Conservation (phyloP, 2,888 invertebrate genomes). For the Caradrina kadenii region DNA sequence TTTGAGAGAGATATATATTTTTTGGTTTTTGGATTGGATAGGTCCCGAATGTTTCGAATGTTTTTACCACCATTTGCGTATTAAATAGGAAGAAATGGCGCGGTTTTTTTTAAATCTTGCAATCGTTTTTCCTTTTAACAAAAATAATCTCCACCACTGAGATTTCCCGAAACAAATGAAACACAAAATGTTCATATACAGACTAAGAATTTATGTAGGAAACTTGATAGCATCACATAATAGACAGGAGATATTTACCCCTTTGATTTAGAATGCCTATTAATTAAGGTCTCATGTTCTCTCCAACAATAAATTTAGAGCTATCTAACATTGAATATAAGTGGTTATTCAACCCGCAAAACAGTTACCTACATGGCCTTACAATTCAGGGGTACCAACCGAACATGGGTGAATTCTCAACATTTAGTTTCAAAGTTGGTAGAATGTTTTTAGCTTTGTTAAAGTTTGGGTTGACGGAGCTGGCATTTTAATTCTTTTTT, state of each 20-base stretch:
- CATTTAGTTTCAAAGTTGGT: conserved; percentile 38
- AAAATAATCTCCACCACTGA: too few relatives aligned
- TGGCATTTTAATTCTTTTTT: not conserved
- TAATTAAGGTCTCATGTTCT: conserved; percentile 60
- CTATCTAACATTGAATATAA: conserved; percentile 60
- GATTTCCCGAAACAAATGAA: not conserved
- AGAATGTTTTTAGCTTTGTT: conserved; percentile 18
- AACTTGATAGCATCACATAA: conserved; percentile 40
- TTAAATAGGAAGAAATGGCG: not conserved
- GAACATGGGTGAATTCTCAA: conserved; percentile 33
- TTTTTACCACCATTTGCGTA: not conserved
- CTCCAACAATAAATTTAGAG: conserved; percentile 56
- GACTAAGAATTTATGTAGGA: conserved; percentile 9
- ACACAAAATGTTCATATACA: not conserved
- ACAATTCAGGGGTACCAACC: conserved; percentile 43
- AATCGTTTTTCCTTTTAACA: too few relatives aligned
- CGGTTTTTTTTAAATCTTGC: not conserved
- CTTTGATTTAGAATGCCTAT: conserved; percentile 56
- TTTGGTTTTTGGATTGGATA: not conserved
- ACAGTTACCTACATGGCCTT: conserved; percentile 41
- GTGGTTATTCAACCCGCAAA: conserved; percentile 54
- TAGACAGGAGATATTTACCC: conserved; percentile 48
- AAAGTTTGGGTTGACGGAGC: not conserved
- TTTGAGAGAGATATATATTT: not conserved
- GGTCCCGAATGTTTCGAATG: too few relatives aligned